Evolutionary conservation across 2,113 vertebrate species (phyloP).

Genomic region (Poecile atricapillus): DNA sequence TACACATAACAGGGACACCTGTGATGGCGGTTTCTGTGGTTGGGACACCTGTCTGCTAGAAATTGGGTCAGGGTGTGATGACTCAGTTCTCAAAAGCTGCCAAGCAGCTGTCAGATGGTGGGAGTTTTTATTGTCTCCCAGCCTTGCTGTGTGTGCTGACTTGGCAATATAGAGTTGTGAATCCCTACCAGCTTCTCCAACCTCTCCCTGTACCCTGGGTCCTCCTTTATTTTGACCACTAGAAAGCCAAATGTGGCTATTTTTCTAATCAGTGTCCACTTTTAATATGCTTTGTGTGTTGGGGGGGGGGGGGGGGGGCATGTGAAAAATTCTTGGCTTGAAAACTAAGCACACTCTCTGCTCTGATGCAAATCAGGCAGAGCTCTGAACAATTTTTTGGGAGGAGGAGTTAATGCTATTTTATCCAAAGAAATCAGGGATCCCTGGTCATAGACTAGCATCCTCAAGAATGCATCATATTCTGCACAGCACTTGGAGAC

Average conservation of each 20-base stretch:
- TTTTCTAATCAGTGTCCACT: neutral
- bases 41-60: slow-evolving; percentile 9
- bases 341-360: neutral
- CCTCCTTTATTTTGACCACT: neutral
- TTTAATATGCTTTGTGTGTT: neutral
- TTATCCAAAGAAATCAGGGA: neutral
- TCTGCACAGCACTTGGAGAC: neutral
- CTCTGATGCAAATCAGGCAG: neutral
- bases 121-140: neutral
- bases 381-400: neutral
- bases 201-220: neutral
- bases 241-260: neutral
- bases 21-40: slow-evolving; percentile 32
- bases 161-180: neutral
- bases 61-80: slow-evolving; percentile 25
- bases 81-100: slow-evolving; percentile 10
- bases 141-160: neutral
- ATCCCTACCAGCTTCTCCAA: neutral
- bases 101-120: slow-evolving; percentile 31
- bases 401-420: neutral
- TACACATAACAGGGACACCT: neutral
- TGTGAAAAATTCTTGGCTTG: neutral
- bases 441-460: neutral
- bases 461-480: neutral
- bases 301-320: neutral